A percentile compares a stretch with the other conserved stretches of the same genome.
These are phyloP conservation scores for Lasioglossum malachurum DNA, from an alignment of 2,888 invertebrate genomes.

Conservation along the genomic window DNA sequence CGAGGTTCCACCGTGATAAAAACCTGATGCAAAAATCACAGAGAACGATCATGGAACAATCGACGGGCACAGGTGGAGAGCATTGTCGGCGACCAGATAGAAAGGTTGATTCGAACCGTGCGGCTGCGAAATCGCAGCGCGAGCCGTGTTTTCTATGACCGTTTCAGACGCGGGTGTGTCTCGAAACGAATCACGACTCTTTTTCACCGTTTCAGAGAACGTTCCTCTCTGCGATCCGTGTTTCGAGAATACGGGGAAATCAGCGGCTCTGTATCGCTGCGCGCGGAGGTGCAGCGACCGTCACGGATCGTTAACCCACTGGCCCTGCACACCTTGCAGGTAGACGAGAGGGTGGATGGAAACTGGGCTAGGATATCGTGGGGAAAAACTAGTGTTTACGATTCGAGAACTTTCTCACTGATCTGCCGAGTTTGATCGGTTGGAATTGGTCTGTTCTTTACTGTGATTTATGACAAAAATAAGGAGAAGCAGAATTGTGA, in stretches of 20 bases:
- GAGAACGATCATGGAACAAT: slow-evolving; percentile 46
- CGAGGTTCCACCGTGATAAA: neutral
- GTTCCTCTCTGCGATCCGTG: neutral
- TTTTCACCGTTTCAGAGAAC: slow-evolving; percentile 23
- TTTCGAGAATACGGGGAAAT: neutral
- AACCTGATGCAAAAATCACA: neutral
- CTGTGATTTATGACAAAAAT: neutral
- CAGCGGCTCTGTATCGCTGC: neutral
- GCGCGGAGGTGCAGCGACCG: slow-evolving; percentile 20
- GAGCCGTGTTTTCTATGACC: slow-evolving; percentile 34
- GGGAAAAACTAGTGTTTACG: neutral
- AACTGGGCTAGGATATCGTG: neutral
- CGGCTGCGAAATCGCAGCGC: slow-evolving; percentile 60
- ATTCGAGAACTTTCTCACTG: slow-evolving; percentile 17
- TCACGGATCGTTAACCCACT: slow-evolving; percentile 50
- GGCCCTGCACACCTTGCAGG: slow-evolving; percentile 18
- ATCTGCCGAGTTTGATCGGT: neutral
- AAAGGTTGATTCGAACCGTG: slow-evolving; percentile 62
- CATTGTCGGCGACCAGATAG: slow-evolving; percentile 62
- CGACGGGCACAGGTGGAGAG: slow-evolving; percentile 49
- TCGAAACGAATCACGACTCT: slow-evolving; percentile 43
- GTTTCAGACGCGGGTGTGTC: slow-evolving; percentile 62
- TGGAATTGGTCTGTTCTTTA: neutral
- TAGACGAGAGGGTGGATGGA: slow-evolving; percentile 5
- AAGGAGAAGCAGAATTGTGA: too few species aligned